Percentiles rank a stretch among this genome's conserved stretches.
Conservation (phyloP, 2,888 invertebrate species). For the Alitta virens region DNA sequence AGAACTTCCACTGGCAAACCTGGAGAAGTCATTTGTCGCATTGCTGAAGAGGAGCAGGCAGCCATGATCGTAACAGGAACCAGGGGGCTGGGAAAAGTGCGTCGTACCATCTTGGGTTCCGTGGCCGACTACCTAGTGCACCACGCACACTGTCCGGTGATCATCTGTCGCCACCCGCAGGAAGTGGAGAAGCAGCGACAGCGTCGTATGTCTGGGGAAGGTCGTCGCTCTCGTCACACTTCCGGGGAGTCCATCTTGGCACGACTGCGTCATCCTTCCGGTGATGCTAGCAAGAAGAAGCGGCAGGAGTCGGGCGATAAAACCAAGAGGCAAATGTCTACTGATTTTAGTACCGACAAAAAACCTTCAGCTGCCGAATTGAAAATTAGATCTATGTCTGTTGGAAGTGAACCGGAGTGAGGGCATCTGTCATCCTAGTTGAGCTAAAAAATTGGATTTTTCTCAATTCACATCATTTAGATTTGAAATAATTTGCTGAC, state of each 20-base stretch:
- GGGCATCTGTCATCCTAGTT: too few species aligned
- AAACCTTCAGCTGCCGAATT: too few species aligned
- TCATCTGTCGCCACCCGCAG: slow-evolving; percentile 27
- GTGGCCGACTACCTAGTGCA: slow-evolving; percentile 25
- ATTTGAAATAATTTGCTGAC: too few species aligned
- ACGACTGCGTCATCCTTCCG: background rate
- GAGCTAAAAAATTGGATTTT: too few species aligned
- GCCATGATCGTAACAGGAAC: slow-evolving; percentile 28
- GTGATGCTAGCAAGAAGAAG: too few species aligned
- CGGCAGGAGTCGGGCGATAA: too few species aligned
- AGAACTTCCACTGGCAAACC: slow-evolving; percentile 29
- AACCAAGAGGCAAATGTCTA: too few species aligned
- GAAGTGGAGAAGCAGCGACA: slow-evolving; percentile 9
- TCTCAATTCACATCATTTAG: too few species aligned
- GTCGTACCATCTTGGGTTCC: slow-evolving; percentile 17
- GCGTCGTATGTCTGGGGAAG: background rate
- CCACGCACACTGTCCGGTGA: slow-evolving; percentile 34
- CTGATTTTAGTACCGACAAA: too few species aligned
- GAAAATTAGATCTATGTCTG: background rate
- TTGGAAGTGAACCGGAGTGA: background rate
- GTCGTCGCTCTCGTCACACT: background rate
- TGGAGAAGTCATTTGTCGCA: slow-evolving; percentile 28
- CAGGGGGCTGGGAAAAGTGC: slow-evolving; percentile 27
- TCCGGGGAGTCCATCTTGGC: background rate
- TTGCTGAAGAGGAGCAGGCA: slow-evolving; percentile 30